Evolutionary conservation across 2,888 invertebrate genomes (phyloP).

Genomic region (Lithodes maja): DNA sequence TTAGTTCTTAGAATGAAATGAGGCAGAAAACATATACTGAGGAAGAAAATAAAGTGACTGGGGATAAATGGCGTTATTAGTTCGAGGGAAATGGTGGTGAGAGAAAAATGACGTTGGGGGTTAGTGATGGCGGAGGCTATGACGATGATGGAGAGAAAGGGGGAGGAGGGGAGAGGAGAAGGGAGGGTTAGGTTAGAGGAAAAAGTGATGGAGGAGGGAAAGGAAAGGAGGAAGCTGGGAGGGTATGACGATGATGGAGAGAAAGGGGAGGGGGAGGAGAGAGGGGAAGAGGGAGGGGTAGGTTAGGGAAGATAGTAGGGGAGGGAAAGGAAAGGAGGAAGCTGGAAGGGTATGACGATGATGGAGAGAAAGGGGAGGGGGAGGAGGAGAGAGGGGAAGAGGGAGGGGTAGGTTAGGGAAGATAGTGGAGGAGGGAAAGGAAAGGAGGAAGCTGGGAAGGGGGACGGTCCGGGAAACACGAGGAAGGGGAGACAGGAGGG

Average conservation of each 20-base stretch:
- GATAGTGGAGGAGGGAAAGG: background rate
- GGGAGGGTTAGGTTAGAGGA: background rate
- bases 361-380: background rate
- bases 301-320: too few relatives aligned
- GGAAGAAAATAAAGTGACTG: background rate
- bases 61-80: background rate
- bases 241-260: background rate
- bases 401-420: background rate
- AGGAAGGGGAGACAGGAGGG: background rate
- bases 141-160: background rate
- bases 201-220: background rate
- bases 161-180: background rate
- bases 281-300: too few relatives aligned
- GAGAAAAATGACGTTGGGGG: background rate
- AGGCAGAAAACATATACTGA: background rate
- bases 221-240: background rate
- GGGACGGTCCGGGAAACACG: background rate
- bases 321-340: too few relatives aligned
- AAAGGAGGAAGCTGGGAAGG: background rate
- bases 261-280: background rate
- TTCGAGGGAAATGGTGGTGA: background rate
- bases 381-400: background rate
- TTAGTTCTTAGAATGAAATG: too few relatives aligned
- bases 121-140: background rate
- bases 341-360: too few relatives aligned